phyloP scores from a whole-genome alignment of 2,113 vertebrate species.

The Ondatra zibethicus region DNA sequence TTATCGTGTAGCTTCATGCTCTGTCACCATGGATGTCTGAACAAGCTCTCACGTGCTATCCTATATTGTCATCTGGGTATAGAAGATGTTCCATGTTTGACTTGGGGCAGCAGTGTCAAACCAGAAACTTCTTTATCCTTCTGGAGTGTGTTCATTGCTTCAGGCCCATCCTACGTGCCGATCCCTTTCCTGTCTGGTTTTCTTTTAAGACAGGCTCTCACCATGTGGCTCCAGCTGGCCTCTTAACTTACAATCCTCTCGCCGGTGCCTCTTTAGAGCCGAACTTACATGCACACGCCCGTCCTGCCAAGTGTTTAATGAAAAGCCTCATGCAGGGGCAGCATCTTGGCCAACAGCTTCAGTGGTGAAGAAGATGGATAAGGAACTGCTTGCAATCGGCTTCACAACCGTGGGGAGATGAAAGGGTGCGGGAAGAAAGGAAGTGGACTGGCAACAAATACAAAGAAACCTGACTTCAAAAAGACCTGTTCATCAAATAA shows the following conservation, averaged over 20 bases:
- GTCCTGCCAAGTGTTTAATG: neutral
- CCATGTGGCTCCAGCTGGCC: no score
- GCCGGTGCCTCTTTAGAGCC: neutral
- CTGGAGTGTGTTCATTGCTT: neutral
- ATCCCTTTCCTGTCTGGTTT: neutral
- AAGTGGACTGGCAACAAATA: neutral
- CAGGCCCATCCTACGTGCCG: neutral
- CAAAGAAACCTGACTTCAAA: slow-evolving; percentile 24
- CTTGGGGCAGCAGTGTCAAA: neutral
- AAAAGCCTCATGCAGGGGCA: neutral
- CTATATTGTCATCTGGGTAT: neutral
- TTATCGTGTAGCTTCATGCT: no score
- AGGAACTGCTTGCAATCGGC: neutral
- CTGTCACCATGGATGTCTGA: neutral
- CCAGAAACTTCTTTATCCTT: neutral
- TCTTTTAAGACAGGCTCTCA: neutral
- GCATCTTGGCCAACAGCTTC: neutral
- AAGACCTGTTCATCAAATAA: neutral
- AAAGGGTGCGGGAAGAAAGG: neutral
- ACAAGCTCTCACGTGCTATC: accelerated
- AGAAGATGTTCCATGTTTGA: neutral
- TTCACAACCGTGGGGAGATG: neutral
- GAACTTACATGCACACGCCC: neutral
- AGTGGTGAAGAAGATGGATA: neutral
- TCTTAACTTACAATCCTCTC: neutral